Base-by-base conservation (phyloP, 1,140 invertebrate species). In the Leguminivora glycinivorella region DNA sequence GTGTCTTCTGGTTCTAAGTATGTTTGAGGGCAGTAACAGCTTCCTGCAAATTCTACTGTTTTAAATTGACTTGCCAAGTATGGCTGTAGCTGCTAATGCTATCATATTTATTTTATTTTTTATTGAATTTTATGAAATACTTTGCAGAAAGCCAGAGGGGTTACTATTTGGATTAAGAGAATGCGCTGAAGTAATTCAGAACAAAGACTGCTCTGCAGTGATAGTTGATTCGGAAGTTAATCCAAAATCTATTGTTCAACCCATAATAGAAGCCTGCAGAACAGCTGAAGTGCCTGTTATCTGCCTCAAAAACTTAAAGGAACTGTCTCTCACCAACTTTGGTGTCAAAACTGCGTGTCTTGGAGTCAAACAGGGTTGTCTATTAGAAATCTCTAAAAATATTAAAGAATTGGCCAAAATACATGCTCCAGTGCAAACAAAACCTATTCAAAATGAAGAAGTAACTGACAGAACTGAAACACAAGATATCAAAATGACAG, bases 301-400 rank as follows among this genome's bases (percentile, higher is more conserved):
- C 4, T 90, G 88, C 76, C 34, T 88, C 14, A 75, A 74, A 40
- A 72, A 76, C 43, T 73, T 91, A 40, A 85, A 74, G 72, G 73
- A 74, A 70, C 56, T 74, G 4, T 70, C 77, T 69, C 56, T 66
- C 60, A 68, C 10, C 7, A 71, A 83, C 69, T 91, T 87, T 83
- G 84, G 87, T 22, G 82, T 90, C 58, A 69, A 83, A 22, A 85
- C 89, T n/a, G 82, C 78, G 72, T 86, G 83, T 72, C 70, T 91
- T 43, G 84, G 84, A 34, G 52, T 91, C 19, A 77, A 80, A 77
- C 63, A 66, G 26, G 66, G 80, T 14, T 60, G 10, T 43, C 73
- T 87, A 70, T 22, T 52, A 43, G 79, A 84, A 56, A 63, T 84
- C 14, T 67, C 43, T 70, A 70, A 72, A 69, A 71, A 70, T 69